Conservation (phyloP, 2,888 invertebrate species). For the Eristalis tenax region DNA sequence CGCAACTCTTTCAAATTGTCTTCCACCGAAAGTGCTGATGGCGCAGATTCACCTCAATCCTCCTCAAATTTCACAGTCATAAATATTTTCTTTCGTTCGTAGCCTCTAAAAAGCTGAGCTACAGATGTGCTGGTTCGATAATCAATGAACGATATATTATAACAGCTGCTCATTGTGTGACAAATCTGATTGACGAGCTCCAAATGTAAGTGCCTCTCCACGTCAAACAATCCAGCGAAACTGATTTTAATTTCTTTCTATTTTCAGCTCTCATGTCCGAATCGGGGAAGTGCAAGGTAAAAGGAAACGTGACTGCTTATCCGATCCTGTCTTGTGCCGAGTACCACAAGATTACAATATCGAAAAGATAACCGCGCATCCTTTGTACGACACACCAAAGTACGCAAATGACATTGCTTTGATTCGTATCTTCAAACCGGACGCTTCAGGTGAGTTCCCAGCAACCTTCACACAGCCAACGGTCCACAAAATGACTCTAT, state of each 20-base stretch:
- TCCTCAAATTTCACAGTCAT: background rate
- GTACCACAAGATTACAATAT: conserved; percentile 83
- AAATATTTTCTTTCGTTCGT: conserved; percentile 7
- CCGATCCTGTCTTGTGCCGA: conserved; percentile 78
- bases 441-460: conserved; percentile 73
- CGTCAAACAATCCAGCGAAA: background rate
- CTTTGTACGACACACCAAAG: conserved; percentile 81
- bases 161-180: conserved; percentile 85
- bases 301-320: conserved; percentile 81
- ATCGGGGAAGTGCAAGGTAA: conserved; percentile 84
- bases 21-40: background rate
- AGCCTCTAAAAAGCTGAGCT: conserved; percentile 76
- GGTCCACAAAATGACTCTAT: background rate
- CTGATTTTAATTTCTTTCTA: background rate
- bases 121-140: conserved; percentile 82
- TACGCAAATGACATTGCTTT: conserved; percentile 85
- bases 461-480: background rate
- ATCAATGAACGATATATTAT: conserved; percentile 83
- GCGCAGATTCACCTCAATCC: background rate
- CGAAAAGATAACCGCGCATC: conserved; percentile 82
- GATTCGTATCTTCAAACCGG: conserved; percentile 81
- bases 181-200: conserved; percentile 81
- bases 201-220: conserved; percentile 77
- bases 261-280: conserved; percentile 83
- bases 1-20: too few relatives aligned